Evolutionary conservation across 2,888 invertebrate genomes (phyloP).

Genomic region (Lasioglossum oenotherae): DNA sequence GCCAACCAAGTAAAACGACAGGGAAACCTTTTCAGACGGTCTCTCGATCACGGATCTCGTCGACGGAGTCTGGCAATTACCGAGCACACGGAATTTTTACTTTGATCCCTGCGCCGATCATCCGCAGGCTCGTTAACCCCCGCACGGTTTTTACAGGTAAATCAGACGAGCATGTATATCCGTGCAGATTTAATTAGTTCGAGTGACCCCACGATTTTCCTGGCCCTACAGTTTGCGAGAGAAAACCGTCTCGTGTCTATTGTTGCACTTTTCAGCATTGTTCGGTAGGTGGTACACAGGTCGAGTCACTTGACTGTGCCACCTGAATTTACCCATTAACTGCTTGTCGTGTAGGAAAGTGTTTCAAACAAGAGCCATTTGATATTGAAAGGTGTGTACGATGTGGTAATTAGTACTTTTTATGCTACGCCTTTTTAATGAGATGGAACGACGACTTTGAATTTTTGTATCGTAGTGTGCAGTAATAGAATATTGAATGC

Average conservation of each 20-base stretch:
- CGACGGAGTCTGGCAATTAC: constrained; percentile 51
- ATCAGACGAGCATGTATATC: neutral
- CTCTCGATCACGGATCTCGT: constrained; percentile 46
- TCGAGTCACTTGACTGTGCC: neutral
- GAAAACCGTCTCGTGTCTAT: neutral
- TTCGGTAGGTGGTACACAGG: neutral
- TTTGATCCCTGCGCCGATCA: constrained; percentile 53
- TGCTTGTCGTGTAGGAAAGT: neutral
- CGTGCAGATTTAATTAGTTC: constrained; percentile 14
- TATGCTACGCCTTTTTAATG: neutral
- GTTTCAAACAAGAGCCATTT: neutral
- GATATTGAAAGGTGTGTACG: neutral
- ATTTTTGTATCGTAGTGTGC: no score
- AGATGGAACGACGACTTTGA: no score
- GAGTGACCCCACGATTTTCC: neutral
- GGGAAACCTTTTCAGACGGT: constrained; percentile 37
- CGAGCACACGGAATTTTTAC: constrained; percentile 50
- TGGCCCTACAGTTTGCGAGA: neutral
- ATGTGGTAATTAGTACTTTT: neutral
- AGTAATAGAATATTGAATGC: no score
- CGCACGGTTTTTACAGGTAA: neutral
- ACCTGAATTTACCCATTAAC: neutral
- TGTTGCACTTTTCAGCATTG: neutral
- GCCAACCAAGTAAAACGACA: constrained; percentile 27
- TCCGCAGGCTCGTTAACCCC: constrained; percentile 49